phyloP scores from a whole-genome alignment of 1,140 invertebrate genomes.

The Palaemon carinicauda region DNA sequence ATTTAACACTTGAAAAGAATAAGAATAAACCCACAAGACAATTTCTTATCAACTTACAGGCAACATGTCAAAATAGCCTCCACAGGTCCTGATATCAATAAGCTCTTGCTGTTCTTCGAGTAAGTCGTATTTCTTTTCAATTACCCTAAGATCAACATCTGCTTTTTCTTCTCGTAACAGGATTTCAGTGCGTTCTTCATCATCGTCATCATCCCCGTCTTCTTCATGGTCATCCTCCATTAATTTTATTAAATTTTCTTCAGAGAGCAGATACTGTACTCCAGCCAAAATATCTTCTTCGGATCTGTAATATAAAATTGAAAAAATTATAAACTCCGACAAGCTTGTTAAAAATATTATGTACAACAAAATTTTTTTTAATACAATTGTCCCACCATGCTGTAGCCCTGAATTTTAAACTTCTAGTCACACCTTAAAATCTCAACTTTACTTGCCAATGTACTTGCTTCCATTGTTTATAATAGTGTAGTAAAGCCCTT shows the following conservation, averaged over 20 bases:
- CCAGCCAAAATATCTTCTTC: conserved; percentile 35
- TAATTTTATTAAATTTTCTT: conserved; percentile 35
- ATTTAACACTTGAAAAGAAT: too few relatives aligned
- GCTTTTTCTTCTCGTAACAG: conserved; percentile 21
- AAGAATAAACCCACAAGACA: too few relatives aligned
- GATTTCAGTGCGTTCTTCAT: background rate
- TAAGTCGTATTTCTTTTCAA: background rate
- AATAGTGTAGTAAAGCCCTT: too few relatives aligned
- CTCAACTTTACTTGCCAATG: too few relatives aligned
- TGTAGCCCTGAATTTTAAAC: too few relatives aligned
- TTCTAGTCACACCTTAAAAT: too few relatives aligned
- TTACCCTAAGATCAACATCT: background rate
- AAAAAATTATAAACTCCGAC: background rate
- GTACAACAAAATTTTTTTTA: background rate
- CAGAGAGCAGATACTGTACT: conserved; percentile 55
- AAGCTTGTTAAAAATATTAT: background rate
- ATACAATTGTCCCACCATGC: too few relatives aligned
- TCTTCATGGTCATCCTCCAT: background rate
- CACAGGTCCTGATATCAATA: conserved; percentile 10
- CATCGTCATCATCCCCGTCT: background rate
- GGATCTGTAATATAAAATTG: conserved; percentile 1
- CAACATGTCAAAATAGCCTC: conserved; percentile 43
- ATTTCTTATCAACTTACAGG: background rate
- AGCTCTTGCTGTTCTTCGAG: background rate
- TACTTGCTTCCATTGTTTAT: too few relatives aligned